A percentile compares a stretch with the other conserved stretches of the same genome.
These are phyloP conservation scores for Agrotis segetum DNA, from an alignment of 2,888 invertebrate genomes.

Conservation along the genomic window DNA sequence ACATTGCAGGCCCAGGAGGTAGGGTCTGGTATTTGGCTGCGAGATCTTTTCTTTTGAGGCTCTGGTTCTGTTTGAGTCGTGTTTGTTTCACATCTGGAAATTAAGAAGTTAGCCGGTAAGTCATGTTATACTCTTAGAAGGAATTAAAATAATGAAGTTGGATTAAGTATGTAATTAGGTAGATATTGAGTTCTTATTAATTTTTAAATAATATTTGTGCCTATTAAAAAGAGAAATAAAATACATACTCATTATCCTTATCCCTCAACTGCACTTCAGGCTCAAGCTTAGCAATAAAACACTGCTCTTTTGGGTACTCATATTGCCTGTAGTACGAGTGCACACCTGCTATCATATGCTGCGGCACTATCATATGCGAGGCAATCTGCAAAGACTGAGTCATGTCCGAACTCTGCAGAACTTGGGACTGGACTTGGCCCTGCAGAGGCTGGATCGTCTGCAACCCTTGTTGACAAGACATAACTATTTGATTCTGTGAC, in stretches of 20 bases:
- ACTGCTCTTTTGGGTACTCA: slow-evolving; percentile 80
- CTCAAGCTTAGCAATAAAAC: slow-evolving; percentile 78
- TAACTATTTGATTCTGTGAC: slow-evolving; percentile 81
- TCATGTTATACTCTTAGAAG: no score
- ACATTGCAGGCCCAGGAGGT: slow-evolving; percentile 86
- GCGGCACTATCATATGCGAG: slow-evolving; percentile 83
- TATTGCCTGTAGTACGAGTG: slow-evolving; percentile 81
- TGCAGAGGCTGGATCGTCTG: slow-evolving; percentile 67
- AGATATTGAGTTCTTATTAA: no score
- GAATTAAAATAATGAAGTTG: no score
- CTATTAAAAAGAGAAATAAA: not conserved
- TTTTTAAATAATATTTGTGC: no score
- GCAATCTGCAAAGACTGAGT: slow-evolving; percentile 81
- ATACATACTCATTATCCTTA: slow-evolving; percentile 78
- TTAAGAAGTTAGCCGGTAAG: no score
- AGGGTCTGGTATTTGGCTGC: slow-evolving; percentile 80
- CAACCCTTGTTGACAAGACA: slow-evolving; percentile 84
- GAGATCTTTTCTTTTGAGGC: slow-evolving; percentile 68
- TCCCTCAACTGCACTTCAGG: slow-evolving; percentile 69
- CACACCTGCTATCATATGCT: slow-evolving; percentile 80
- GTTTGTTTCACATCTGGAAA: slow-evolving; percentile 51
- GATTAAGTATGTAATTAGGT: no score
- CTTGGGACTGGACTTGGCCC: slow-evolving; percentile 66
- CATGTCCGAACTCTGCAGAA: slow-evolving; percentile 77
- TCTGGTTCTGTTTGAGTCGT: slow-evolving; percentile 37